Evolutionary conservation across 2,113 vertebrate species (phyloP).

Genomic region (Sebastes fasciatus): DNA sequence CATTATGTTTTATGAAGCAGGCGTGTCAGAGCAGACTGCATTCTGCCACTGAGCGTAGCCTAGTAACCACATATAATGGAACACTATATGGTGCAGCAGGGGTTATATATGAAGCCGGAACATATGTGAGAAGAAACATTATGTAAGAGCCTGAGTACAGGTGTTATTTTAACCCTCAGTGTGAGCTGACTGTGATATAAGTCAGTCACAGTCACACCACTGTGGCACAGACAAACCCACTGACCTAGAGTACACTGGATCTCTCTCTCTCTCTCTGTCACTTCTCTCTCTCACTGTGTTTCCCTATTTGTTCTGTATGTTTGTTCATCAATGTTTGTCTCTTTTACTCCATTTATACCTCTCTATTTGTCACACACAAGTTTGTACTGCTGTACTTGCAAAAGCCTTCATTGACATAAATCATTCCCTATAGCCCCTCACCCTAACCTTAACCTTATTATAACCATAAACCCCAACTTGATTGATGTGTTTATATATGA

Average conservation of each 20-base stretch:
- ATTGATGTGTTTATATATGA: not conserved
- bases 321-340: slow-evolving; percentile 8
- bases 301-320: not conserved
- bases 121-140: not conserved
- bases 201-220: slow-evolving; percentile 27
- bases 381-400: not conserved
- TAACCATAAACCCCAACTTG: not conserved
- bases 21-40: not conserved
- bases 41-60: not conserved
- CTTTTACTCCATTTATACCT: not conserved
- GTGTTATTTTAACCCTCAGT: slow-evolving; percentile 39
- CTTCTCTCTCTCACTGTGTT: not conserved
- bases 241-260: not conserved
- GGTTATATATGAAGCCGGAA: not conserved
- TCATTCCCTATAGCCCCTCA: not conserved
- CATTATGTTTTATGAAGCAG: not conserved
- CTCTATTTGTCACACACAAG: slow-evolving; percentile 5
- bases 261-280: not conserved
- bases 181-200: slow-evolving; percentile 28
- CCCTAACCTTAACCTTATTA: not conserved
- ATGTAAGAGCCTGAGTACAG: slow-evolving; percentile 2
- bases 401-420: not conserved
- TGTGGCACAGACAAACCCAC: slow-evolving; percentile 9
- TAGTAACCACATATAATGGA: slow-evolving; percentile 2
- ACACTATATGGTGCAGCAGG: not conserved